Evolutionary conservation across 2,888 invertebrate genomes (phyloP).

Genomic region (Dioctria linearis): DNA sequence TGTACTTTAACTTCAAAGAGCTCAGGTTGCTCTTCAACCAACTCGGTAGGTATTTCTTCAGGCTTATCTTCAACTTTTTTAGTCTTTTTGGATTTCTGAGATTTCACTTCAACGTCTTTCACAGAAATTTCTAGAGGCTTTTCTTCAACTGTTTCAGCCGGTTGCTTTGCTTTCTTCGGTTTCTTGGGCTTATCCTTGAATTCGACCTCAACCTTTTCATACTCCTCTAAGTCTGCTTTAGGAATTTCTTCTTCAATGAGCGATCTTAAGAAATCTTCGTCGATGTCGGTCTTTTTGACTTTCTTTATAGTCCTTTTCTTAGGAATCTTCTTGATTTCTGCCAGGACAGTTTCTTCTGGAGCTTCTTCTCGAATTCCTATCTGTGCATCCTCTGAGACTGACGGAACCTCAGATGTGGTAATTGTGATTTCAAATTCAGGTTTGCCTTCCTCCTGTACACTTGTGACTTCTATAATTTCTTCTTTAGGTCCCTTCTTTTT

Average conservation of each 20-base stretch:
- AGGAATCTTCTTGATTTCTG: neutral
- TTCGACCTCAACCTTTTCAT: constrained; percentile 66
- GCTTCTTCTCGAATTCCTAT: constrained; percentile 67
- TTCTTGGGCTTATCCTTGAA: constrained; percentile 57
- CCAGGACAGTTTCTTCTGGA: constrained; percentile 60
- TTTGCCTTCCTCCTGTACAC: constrained; percentile 70
- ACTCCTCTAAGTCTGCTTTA: constrained; percentile 69
- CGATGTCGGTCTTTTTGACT: constrained; percentile 66
- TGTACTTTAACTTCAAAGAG: constrained; percentile 59
- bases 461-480: constrained; percentile 72
- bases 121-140: constrained; percentile 63
- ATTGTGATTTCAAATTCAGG: constrained; percentile 69
- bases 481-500: constrained; percentile 70
- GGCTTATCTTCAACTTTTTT: constrained; percentile 55
- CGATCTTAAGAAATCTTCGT: constrained; percentile 65
- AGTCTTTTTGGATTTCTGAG: neutral
- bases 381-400: constrained; percentile 55
- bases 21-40: constrained; percentile 47
- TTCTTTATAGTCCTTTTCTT: constrained; percentile 65
- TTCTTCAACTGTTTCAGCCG: constrained; percentile 63
- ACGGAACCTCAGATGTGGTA: constrained; percentile 63
- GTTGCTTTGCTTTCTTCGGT: constrained; percentile 22
- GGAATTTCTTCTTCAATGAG: constrained; percentile 66
- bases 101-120: constrained; percentile 56
- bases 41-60: constrained; percentile 57